phyloP scores from a whole-genome alignment of 2,888 invertebrate species.

The Plutella xylostella region DNA sequence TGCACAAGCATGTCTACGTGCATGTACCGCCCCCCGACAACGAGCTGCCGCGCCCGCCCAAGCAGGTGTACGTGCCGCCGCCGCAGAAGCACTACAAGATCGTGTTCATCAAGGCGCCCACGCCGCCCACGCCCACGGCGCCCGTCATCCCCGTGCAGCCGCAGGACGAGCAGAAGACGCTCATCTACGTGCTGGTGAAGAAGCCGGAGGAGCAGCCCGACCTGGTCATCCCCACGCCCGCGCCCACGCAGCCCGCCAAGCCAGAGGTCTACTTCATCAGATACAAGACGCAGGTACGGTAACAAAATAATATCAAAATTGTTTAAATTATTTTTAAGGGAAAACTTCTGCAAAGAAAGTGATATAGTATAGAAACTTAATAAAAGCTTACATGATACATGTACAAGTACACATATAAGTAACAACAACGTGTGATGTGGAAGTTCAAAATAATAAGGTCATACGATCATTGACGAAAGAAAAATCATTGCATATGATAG shows the following conservation, averaged over 20 bases:
- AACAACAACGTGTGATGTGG: too few relatives aligned
- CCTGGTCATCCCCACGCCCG: slow-evolving; percentile 81
- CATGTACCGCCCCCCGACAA: slow-evolving; percentile 91
- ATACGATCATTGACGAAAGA: too few relatives aligned
- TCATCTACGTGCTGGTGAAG: slow-evolving; percentile 90
- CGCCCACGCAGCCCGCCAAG: slow-evolving; percentile 88
- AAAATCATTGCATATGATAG: too few relatives aligned
- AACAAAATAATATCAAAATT: too few relatives aligned
- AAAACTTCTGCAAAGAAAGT: too few relatives aligned
- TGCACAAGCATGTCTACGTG: slow-evolving; percentile 92
- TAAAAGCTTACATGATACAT: too few relatives aligned
- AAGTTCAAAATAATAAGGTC: too few relatives aligned
- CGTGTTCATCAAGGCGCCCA: slow-evolving; percentile 83
- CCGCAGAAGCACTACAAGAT: slow-evolving; percentile 88
- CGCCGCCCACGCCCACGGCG: slow-evolving; percentile 72
- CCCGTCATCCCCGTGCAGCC: slow-evolving; percentile 77
- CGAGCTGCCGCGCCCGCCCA: slow-evolving; percentile 76
- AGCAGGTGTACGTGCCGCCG: slow-evolving; percentile 60
- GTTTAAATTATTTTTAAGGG: too few relatives aligned
- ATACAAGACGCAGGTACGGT: slow-evolving; percentile 84
- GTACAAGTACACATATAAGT: too few relatives aligned
- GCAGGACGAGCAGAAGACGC: slow-evolving; percentile 89
- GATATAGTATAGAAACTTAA: too few relatives aligned
- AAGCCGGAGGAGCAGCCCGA: slow-evolving; percentile 88
- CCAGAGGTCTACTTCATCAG: slow-evolving; percentile 93